Conservation (phyloP, 2,113 vertebrate genomes). For the Cyanoramphus novaezelandiae region DNA sequence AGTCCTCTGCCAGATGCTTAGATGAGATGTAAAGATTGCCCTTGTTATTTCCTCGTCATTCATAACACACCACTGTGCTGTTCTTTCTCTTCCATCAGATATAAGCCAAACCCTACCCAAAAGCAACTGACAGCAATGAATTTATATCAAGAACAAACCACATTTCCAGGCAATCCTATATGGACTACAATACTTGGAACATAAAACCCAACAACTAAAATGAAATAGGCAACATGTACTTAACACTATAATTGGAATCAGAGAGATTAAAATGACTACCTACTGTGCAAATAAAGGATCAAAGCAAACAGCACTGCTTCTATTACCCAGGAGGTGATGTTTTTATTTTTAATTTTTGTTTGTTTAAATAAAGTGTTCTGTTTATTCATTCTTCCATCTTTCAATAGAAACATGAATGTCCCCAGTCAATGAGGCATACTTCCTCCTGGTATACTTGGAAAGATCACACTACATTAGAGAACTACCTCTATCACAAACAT, state of each 20-base stretch:
- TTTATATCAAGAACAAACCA: neutral
- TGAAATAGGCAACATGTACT: neutral
- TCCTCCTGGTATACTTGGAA: neutral
- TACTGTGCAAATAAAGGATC: neutral
- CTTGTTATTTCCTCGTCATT: neutral
- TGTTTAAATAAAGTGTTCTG: neutral
- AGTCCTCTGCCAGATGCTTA: neutral
- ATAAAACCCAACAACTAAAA: neutral
- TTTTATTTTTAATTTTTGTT: neutral
- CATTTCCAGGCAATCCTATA: neutral
- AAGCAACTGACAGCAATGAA: neutral
- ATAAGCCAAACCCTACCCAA: neutral
- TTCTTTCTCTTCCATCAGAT: neutral
- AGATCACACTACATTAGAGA: neutral
- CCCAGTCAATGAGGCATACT: neutral
- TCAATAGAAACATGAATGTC: neutral
- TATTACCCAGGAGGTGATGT: neutral
- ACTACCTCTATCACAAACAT: neutral
- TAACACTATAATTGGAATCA: neutral
- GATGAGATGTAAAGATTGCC: neutral
- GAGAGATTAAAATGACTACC: neutral
- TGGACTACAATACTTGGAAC: neutral
- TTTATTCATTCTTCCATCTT: conserved; percentile 16
- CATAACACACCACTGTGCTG: neutral
- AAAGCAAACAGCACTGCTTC: conserved; percentile 2